Percentiles rank a stretch among this genome's conserved stretches.
Evolutionary conservation across 2,113 vertebrate species (phyloP).

Genomic region (Rhea americana): DNA sequence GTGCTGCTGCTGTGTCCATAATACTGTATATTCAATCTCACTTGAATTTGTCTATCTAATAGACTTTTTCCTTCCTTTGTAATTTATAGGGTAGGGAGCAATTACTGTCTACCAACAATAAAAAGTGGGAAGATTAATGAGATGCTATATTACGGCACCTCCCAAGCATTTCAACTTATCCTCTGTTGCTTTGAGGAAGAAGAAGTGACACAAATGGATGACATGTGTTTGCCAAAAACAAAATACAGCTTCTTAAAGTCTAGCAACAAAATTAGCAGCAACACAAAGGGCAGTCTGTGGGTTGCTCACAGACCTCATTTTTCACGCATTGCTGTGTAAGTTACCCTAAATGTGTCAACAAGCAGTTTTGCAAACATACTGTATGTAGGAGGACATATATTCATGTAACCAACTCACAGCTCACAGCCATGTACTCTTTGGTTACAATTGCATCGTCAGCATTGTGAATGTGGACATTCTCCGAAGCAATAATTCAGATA

Average conservation of each 20-base stretch:
- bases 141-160: neutral
- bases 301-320: neutral
- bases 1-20: neutral
- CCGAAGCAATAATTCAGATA: neutral
- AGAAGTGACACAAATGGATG: neutral
- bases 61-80: neutral
- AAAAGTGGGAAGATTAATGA: constrained; percentile 34
- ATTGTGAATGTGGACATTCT: neutral
- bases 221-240: neutral
- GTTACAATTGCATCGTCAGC: neutral
- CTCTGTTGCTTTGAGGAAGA: neutral
- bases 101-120: constrained; percentile 21
- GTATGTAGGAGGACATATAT: neutral
- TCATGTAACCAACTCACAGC: neutral
- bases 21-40: neutral
- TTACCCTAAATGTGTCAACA: neutral
- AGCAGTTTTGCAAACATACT: neutral
- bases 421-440: neutral
- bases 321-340: neutral
- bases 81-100: constrained; percentile 17
- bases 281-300: neutral
- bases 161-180: neutral
- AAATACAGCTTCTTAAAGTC: neutral
- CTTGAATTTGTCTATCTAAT: neutral
- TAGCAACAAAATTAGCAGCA: neutral